Percentiles rank a stretch among this genome's conserved stretches.
Conservation (phyloP, 2,113 vertebrate species). For the Grallaria varia region DNA sequence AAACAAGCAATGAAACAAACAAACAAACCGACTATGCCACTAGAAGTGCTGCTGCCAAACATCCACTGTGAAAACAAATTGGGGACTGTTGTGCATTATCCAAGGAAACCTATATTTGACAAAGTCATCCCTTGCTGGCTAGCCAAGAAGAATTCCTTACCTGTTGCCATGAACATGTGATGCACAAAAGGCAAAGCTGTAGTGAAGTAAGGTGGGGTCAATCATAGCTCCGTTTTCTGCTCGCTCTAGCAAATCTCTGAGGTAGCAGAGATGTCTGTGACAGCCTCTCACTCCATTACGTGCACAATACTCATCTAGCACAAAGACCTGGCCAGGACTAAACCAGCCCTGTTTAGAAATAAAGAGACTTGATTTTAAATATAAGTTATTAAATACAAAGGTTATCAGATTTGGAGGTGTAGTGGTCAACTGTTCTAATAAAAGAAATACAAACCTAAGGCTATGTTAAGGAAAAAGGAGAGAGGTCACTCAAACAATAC, state of each 20-base stretch:
- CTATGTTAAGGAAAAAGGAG: neutral
- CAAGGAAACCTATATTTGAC: conserved; percentile 52
- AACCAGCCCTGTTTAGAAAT: conserved; percentile 92
- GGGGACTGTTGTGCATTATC: conserved; percentile 38
- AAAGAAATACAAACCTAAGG: conserved; percentile 10
- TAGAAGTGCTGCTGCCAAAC: conserved; percentile 58
- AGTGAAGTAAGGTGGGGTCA: conserved; percentile 97
- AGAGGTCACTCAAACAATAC: neutral
- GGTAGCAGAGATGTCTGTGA: conserved; percentile 97
- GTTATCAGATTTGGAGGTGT: conserved; percentile 26
- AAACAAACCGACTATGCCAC: conserved; percentile 55
- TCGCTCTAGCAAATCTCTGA: conserved; percentile 92
- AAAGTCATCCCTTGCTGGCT: conserved; percentile 41
- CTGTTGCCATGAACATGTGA: conserved; percentile 99
- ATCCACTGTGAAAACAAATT: conserved; percentile 51
- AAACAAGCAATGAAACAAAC: conserved; percentile 55
- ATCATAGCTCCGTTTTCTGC: conserved; percentile 99
- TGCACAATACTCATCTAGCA: conserved; percentile 97
- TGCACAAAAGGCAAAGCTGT: conserved; percentile 98
- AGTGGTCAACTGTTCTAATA: conserved; percentile 40
- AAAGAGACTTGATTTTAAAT: conserved; percentile 76
- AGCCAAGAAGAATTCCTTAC: conserved; percentile 70
- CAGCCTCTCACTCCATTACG: conserved; percentile 96
- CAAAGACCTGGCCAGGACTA: conserved; percentile 99
- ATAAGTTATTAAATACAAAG: conserved; percentile 50